Evolutionary conservation across 2,113 vertebrate genomes (phyloP), one percentile per base, ranked within the genome.

Genomic region (Varanus salvator): DNA sequence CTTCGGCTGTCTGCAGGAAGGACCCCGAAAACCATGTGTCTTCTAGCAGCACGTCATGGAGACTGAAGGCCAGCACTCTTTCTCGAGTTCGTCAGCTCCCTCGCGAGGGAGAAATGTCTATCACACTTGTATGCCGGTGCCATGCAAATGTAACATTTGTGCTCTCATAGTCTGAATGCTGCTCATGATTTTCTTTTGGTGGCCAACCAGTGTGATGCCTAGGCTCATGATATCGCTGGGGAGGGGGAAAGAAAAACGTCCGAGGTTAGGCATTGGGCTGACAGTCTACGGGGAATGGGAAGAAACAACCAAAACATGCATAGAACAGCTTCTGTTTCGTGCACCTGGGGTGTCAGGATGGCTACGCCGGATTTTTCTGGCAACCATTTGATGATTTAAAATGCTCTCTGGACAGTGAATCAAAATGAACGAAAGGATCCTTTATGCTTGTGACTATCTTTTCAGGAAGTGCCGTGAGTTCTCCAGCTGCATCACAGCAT

Each of bases 111-210:
- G 93, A 92, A 92, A 93, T 76, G 88, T 97, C 92, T 82, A 94
- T 99, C 98, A 99, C 98, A 99, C 99, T 97, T 99, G 99, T 96
- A 99, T 97, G 48, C 99, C 99, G 9, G 98, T 99, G 92, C 98
- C 98, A n/a, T 99, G 99, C 93, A 99, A 98, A 92, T 99, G 99
- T 90, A 99, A 96, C 98, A 99, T 99, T 97, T 99, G 99, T 94
- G 98, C 99, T 97, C 99, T 98, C 98, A 98, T 99, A 97, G 99
- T 99, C 98, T 99, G 99, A 99, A 99, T 99, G 98, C 98, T 99
- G 98, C 98, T 99, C 98, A 99, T 99, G 95, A 99, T 98, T 98
- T 99, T 99, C 97, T 99, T 99, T 96, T 99, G 99, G 97, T 99
- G 99, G 93, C 99, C 99, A 95, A 99, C 98, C 95, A 99, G 97